Evolutionary conservation across 2,113 vertebrate genomes (phyloP), one percentile per base, ranked within the genome.

Genomic region (Nyctibius bracteatus): DNA sequence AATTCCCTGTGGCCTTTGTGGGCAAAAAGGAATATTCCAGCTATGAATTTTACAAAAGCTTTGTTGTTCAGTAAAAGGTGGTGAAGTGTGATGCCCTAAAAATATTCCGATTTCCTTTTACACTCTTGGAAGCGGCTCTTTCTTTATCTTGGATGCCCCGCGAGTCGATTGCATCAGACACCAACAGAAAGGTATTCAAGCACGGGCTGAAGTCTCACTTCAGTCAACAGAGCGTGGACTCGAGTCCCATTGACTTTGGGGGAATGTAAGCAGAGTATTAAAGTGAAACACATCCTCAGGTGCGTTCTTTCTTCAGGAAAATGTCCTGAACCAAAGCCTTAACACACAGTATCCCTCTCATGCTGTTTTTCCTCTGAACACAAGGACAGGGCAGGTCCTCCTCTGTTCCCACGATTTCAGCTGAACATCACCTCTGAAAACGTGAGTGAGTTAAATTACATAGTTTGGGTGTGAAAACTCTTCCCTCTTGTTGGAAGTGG

Each of bases 111-210:
- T 71, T 90, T 91, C 93, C 68, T 88, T 86, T 80, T 81, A 65
- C 35, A 21, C 61, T 74, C 75, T 84, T 79, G 78, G 95, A 91
- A 96, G 75, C 1, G 18, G 22, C 30, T 14, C 81, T 96, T 8
- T 96, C 92, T 97, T 94, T 95, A 92, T 96, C 86, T 96, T 96
- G 94, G 96, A 94, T 89, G 61, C 70, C 49, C 80, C 8, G 6
- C 5, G 5, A 95, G 80, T 72, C 8, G 61, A 46, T 97, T 96
- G 94, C 95, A 96, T 96, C 94, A 97, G 96, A 65, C 83, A 86
- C 47, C 49, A 67, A 86, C 68, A 90, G 91, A 95, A 95, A 96
- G 57, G 94, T 96, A 96, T 94, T 97, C 73, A 89, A 67, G 86
- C 73, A 92, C 0, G n/a, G 73, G 23, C 61, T 96, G 91, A 95